Evolutionary conservation across 2,888 invertebrate species (phyloP), one percentile per base, ranked within the genome.

Genomic region (Polymixis flavicincta): DNA sequence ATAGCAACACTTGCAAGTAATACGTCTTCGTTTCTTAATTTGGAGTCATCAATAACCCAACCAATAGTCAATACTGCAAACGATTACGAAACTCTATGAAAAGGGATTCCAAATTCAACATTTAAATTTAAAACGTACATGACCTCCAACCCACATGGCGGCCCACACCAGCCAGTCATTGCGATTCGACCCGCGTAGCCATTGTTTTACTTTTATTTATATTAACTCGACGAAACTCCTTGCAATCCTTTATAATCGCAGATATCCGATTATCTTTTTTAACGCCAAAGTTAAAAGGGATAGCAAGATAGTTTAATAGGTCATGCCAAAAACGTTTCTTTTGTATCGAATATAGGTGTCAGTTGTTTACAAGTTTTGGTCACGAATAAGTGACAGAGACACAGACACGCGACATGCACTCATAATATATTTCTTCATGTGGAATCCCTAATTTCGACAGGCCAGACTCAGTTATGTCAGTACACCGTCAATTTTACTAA

Each of bases 131-230:
- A 90, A 91, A 89, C 90, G 90, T 87, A 89, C 89, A 89, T 93
- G 95, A 95, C 96, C 96, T 96, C 94, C 94, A 92, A 90, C 96
- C 96, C 96, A 96, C 96, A 96, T 95, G 94, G 89, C 92, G 85
- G 90, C 96, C 95, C 93, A 95, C 95, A 93, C 93, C 91, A 89
- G 86, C 85, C 89, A 83, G 84, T 90, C 91, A 95, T 95, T 95
- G 93, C 91, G 89, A 96, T 96, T 96, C 95, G 90, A 92, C 92
- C 91, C 93, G 93, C 95, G 94, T 94, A 89, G 82, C 93, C 93
- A 94, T 95, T 96, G 95, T 96, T 93, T 94, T 92, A 94, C 92
- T 94, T 95, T 94, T 94, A 94, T 94, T 68, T 83, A 57, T 80
- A 93, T 91, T 89, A 92, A 95, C 93, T 93, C 89, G 90, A 54